A percentile compares a stretch with the other conserved stretches of the same genome.
These are phyloP conservation scores for Chlorops oryzae DNA, from an alignment of 1,140 invertebrate species.

Conservation along the genomic window DNA sequence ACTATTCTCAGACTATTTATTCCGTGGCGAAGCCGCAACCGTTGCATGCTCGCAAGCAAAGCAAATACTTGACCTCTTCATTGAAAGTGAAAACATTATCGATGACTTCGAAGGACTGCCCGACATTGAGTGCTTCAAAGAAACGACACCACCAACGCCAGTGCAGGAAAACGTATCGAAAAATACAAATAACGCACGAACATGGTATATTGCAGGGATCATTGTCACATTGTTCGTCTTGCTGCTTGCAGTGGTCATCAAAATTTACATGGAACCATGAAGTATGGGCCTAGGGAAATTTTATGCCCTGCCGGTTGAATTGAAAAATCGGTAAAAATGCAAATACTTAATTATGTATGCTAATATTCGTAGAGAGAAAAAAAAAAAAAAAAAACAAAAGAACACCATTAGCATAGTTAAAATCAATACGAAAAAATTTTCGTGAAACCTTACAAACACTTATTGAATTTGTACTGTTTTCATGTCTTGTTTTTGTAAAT, in stretches of 20 bases:
- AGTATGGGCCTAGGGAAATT: no score
- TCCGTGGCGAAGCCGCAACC: conserved; percentile 40
- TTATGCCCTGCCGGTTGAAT: no score
- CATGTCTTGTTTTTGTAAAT: conserved; percentile 4
- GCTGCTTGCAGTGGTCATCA: no score
- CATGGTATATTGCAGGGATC: conserved; percentile 18
- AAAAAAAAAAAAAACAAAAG: no score
- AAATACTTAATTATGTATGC: no score
- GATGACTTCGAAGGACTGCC: conserved; percentile 34
- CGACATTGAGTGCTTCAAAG: conserved; percentile 22
- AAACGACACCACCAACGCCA: background rate
- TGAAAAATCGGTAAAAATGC: no score
- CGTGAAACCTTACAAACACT: background rate
- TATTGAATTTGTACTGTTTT: background rate
- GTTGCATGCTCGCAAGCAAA: conserved; percentile 40
- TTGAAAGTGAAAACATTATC: conserved; percentile 30
- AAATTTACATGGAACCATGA: no score
- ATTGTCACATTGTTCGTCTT: conserved; percentile 29
- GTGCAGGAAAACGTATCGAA: conserved; percentile 8
- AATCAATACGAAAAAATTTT: background rate
- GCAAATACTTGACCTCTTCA: conserved; percentile 38
- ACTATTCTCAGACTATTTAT: conserved; percentile 44
- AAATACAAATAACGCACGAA: conserved; percentile 1
- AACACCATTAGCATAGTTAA: background rate
- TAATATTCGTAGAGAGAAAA: no score